Conservation (phyloP, 2,113 vertebrate genomes). For the Cygnus buccinator region DNA sequence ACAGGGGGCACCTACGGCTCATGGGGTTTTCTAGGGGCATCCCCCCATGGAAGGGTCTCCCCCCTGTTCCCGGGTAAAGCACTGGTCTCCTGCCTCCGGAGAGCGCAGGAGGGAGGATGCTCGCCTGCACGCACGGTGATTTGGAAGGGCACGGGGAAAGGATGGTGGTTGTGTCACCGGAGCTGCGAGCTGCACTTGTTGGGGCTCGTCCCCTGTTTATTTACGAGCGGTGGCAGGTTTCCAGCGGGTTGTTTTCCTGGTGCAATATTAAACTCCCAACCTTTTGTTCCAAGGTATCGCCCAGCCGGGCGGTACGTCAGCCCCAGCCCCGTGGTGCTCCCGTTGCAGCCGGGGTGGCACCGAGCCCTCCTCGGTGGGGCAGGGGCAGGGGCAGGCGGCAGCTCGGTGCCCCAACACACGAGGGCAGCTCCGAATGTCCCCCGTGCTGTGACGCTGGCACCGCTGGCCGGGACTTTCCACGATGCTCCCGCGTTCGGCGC, state of each 20-base stretch:
- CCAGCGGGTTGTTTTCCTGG: conserved; percentile 33
- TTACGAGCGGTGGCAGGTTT: neutral
- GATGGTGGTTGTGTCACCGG: neutral
- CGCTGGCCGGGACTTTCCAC: neutral
- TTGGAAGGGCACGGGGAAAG: neutral
- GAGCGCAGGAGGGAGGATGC: neutral
- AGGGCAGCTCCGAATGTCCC: neutral
- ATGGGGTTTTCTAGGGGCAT: neutral
- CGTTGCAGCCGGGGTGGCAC: fast-evolving
- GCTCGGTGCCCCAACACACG: fast-evolving
- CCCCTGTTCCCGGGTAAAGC: neutral
- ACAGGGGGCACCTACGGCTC: neutral
- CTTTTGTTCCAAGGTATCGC: conserved; percentile 9
- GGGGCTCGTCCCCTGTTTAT: neutral
- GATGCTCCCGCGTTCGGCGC: neutral
- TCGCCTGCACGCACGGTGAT: neutral
- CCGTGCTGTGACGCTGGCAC: neutral
- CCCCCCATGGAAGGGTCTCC: neutral
- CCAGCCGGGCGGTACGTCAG: neutral
- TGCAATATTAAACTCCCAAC: neutral
- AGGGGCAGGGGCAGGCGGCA: neutral
- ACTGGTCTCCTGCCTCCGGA: neutral
- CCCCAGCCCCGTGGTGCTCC: neutral
- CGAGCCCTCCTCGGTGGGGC: fast-evolving
- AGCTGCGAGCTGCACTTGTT: neutral